A percentile compares a stretch with the other conserved stretches of the same genome.
Conservation (phyloP, 2,113 vertebrate species). For the Nibea coibor region DNA sequence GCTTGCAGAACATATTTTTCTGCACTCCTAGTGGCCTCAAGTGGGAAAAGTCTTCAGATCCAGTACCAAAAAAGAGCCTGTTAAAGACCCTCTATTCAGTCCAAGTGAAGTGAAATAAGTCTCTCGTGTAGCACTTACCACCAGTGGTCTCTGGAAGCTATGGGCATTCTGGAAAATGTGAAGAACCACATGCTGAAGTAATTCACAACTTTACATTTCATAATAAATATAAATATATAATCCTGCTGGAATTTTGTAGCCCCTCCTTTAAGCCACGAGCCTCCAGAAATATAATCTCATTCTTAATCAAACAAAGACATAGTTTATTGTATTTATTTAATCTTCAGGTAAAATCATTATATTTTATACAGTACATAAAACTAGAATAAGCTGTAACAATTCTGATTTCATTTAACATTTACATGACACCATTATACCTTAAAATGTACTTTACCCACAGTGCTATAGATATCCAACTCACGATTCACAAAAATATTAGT, state of each 20-base stretch:
- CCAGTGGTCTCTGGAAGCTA: neutral
- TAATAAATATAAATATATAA: neutral
- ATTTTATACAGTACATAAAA: slow-evolving; percentile 53
- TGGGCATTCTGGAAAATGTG: neutral
- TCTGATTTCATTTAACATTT: slow-evolving; percentile 50
- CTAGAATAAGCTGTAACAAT: slow-evolving; percentile 33
- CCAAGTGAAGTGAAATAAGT: no score
- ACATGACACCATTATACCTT: slow-evolving; percentile 35
- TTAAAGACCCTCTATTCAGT: no score
- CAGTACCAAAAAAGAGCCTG: no score
- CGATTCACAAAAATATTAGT: slow-evolving; percentile 21
- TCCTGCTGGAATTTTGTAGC: no score
- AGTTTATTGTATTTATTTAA: slow-evolving; percentile 42
- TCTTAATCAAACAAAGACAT: neutral
- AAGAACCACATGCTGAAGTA: neutral
- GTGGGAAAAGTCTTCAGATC: no score
- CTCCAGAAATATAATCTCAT: no score
- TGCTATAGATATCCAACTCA: slow-evolving; percentile 30
- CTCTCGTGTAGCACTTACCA: neutral
- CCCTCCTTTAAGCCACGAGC: no score
- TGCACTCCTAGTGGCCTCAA: no score
- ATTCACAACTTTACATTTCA: neutral
- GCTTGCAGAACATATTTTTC: no score
- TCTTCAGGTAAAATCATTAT: slow-evolving; percentile 18
- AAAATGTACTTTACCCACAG: slow-evolving; percentile 55